Evolutionary conservation across 2,113 vertebrate species (phyloP), one percentile per base, ranked within the genome.

Genomic region (Lepus europaeus): DNA sequence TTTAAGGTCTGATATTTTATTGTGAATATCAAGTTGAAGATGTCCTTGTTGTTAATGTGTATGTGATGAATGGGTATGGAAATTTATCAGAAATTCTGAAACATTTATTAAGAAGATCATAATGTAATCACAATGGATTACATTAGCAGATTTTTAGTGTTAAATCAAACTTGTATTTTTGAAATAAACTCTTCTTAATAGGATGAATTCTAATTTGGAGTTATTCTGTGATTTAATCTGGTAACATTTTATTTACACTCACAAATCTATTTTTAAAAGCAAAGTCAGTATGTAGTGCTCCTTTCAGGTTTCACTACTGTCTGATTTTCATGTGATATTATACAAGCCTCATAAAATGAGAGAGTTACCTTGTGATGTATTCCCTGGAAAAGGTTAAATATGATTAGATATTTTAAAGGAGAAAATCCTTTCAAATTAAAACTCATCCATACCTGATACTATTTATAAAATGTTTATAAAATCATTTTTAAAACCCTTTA

Each of bases 401-500:
- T 53, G 6, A 64, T 85, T 76, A 87, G 22, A 95, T 87, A 84
- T 69, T 87, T 83, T 90, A 59, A 83, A 74, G 91, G 11, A 93
- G 6, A 87, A 72, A 64, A 81, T 83, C 90, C 45, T 78, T 29
- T 72, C 68, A 63, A 89, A 70, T 11, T 68, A 72, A 61, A 92
- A 81, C 49, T 53, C 23, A 49, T 89, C 74, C 74, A 39, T 63
- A 70, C 16, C 80, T 87, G 11, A 63, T 77, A 10, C 36, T 95
- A 27, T 51, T 51, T 89, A 51, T 45, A 59, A 45, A 45, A 45
- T 45, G 45, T 72, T 84, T 22, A 74, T 89, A 79, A 95, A 89
- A 72, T 81, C 76, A 90, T 83, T 25, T 49, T 95, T 45, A 31
- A 92, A 94, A 91, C 39, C 16, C 56, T 85, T 91, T 56, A 82